These are phyloP conservation scores for Orius insidiosus DNA, from an alignment of 1,140 invertebrate genomes.

Conservation along the genomic window DNA sequence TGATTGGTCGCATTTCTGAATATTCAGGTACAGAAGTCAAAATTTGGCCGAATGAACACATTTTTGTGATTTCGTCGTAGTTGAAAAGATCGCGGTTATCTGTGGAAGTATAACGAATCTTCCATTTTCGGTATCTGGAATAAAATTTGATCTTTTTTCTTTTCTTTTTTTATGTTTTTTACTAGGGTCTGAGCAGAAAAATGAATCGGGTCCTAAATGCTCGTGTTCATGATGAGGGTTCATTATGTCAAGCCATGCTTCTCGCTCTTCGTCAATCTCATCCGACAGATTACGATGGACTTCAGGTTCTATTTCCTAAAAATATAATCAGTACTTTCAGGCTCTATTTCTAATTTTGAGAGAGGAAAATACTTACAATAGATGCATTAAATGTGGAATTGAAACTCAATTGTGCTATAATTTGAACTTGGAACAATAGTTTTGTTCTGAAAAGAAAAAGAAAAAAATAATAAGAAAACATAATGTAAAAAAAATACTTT, in stretches of 20 bases:
- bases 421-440: not conserved
- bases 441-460: not conserved
- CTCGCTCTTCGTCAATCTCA: slow-evolving; percentile 28
- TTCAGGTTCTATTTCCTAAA: slow-evolving; percentile 12
- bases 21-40: slow-evolving; percentile 42
- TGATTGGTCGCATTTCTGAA: slow-evolving; percentile 46
- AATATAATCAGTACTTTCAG: not conserved
- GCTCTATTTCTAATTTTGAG: no score
- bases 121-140: slow-evolving; percentile 39
- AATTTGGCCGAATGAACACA: slow-evolving; percentile 58
- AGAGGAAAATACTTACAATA: no score
- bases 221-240: slow-evolving; percentile 20
- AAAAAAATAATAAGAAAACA: not conserved
- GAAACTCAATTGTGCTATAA: no score
- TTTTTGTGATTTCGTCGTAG: slow-evolving; percentile 46
- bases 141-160: not conserved
- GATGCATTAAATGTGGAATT: no score
- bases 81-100: slow-evolving; percentile 50
- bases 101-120: slow-evolving; percentile 52
- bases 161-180: no score
- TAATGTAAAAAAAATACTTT: slow-evolving; percentile 25
- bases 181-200: slow-evolving; percentile 47
- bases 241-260: slow-evolving; percentile 26
- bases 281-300: not conserved
- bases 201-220: slow-evolving; percentile 36